Percentiles rank a stretch among this genome's conserved stretches.
phyloP scores from a whole-genome alignment of 1,140 invertebrate genomes.

The Diachasmimorpha longicaudata region DNA sequence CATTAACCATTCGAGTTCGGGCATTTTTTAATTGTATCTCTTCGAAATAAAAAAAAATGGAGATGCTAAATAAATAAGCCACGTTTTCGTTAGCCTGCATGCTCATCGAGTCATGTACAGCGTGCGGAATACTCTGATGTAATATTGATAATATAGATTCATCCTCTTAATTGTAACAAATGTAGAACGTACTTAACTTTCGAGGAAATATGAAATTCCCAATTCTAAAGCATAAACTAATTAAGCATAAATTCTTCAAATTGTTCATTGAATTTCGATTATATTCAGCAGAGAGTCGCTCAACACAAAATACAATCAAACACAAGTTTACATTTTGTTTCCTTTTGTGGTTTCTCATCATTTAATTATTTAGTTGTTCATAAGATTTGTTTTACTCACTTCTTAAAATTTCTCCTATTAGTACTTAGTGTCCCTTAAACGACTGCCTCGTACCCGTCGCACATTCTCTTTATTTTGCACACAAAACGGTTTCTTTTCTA shows the following conservation, averaged over 20 bases:
- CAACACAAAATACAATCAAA: conserved; percentile 53
- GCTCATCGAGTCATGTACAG: no score
- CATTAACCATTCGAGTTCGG: no score
- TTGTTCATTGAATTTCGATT: conserved; percentile 47
- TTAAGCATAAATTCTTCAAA: not conserved
- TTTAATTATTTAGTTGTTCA: conserved; percentile 42
- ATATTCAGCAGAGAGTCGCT: conserved; percentile 51
- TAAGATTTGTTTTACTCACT: conserved; percentile 37
- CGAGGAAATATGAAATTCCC: no score
- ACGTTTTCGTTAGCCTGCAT: no score
- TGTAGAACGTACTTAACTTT: no score
- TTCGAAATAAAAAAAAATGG: no score
- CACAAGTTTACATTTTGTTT: conserved; percentile 44
- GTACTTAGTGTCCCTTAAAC: conserved; percentile 32
- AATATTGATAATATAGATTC: no score
- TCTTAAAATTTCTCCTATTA: conserved; percentile 37
- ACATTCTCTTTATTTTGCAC: not conserved
- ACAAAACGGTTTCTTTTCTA: not conserved
- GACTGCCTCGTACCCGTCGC: not conserved
- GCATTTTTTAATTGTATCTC: no score
- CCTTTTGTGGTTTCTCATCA: conserved; percentile 20
- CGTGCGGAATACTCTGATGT: no score
- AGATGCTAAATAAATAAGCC: no score
- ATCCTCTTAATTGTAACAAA: no score
- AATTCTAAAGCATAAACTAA: not conserved